phyloP scores from a whole-genome alignment of 2,888 invertebrate species.

The Sarcophaga carnaria region DNA sequence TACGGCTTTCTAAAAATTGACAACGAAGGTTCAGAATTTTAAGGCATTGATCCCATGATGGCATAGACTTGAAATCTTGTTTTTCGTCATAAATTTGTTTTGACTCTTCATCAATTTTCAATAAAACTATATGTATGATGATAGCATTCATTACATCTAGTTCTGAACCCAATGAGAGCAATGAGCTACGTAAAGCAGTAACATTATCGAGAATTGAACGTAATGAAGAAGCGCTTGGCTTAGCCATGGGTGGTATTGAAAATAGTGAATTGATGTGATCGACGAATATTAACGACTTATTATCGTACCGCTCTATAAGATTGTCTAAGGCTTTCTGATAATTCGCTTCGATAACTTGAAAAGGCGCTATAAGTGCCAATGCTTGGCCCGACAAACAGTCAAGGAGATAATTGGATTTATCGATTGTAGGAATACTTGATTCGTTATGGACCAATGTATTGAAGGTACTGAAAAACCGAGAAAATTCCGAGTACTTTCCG shows the following conservation, averaged over 20 bases:
- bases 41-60: slow-evolving; percentile 16
- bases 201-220: slow-evolving; percentile 41
- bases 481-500: not conserved
- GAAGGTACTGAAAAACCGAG: slow-evolving; percentile 5
- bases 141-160: slow-evolving; percentile 30
- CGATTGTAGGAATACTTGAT: too few species aligned
- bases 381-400: slow-evolving; percentile 42
- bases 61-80: too few species aligned
- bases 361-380: slow-evolving; percentile 30
- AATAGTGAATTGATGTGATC: not conserved
- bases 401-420: not conserved
- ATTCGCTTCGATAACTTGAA: slow-evolving; percentile 46
- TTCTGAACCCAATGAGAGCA: slow-evolving; percentile 23
- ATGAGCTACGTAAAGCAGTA: slow-evolving; percentile 28
- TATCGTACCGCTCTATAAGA: slow-evolving; percentile 22
- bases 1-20: too few species aligned
- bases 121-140: slow-evolving; percentile 21
- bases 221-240: slow-evolving; percentile 8
- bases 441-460: not conserved
- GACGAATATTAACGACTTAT: slow-evolving; percentile 18
- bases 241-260: not conserved
- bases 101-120: not conserved
- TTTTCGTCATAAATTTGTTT: not conserved
- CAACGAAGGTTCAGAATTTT: too few species aligned
- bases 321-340: slow-evolving; percentile 11